A percentile compares a stretch with the other conserved stretches of the same genome.
Evolutionary conservation across 2,113 vertebrate genomes (phyloP).

Genomic region (Cairina moschata): DNA sequence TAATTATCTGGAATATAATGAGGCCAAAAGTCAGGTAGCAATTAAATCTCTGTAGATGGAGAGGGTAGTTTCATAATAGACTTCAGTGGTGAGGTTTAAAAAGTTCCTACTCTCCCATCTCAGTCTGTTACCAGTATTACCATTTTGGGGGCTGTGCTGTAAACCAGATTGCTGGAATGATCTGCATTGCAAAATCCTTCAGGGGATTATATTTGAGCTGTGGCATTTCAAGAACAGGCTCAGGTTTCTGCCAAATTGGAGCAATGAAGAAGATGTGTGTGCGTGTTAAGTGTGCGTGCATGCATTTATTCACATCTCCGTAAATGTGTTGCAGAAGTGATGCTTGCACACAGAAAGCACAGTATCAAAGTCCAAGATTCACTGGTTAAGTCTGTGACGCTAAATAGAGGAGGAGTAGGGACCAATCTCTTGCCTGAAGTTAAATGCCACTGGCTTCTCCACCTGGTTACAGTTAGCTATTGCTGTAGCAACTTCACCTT

Average conservation of each 20-base stretch:
- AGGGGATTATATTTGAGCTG: background rate
- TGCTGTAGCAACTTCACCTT: background rate
- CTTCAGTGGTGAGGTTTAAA: background rate
- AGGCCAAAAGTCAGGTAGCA: constrained; percentile 67
- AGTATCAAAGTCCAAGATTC: background rate
- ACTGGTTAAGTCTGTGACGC: background rate
- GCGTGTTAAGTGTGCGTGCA: fast-evolving
- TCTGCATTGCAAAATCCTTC: background rate
- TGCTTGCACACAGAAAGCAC: background rate
- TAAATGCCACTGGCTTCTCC: background rate
- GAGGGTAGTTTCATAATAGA: constrained; percentile 23
- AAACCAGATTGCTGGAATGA: background rate
- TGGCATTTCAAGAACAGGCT: constrained; percentile 26
- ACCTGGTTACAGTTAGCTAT: background rate
- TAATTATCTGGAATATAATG: constrained; percentile 77
- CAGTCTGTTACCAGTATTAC: background rate
- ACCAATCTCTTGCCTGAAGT: background rate
- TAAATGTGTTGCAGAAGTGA: background rate
- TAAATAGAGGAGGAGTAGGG: background rate
- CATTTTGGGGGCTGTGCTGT: background rate
- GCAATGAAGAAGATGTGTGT: background rate
- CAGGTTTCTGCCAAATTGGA: background rate
- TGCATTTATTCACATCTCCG: background rate
- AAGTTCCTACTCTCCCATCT: background rate
- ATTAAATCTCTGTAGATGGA: constrained; percentile 50